Evolutionary conservation across 1,140 invertebrate genomes (phyloP).

Genomic region (Artemia franciscana): DNA sequence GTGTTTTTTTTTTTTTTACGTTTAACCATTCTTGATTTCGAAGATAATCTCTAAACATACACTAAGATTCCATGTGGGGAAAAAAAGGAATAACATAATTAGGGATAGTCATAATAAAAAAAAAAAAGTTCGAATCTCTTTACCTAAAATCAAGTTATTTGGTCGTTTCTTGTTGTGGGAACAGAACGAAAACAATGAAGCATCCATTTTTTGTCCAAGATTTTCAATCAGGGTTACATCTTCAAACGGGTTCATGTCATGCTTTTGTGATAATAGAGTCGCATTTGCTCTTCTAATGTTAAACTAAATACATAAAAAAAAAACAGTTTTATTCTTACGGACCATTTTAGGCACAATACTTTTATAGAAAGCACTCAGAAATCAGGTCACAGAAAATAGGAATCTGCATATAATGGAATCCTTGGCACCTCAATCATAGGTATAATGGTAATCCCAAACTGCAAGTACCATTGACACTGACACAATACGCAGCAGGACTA

Average conservation of each 20-base stretch:
- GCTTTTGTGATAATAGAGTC: conserved; percentile 47
- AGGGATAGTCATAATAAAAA: not conserved
- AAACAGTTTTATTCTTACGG: conserved; percentile 5
- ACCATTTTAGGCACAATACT: not conserved
- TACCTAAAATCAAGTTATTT: conserved; percentile 67
- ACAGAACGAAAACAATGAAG: conserved; percentile 66
- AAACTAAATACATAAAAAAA: conserved; percentile 29
- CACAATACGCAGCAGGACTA: not conserved
- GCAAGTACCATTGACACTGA: not conserved
- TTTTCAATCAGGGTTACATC: conserved; percentile 55
- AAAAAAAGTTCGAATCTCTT: no score
- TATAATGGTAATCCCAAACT: conserved; percentile 1
- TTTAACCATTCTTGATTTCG: no score
- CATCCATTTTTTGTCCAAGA: conserved; percentile 61
- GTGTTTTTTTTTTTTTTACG: no score
- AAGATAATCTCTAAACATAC: no score
- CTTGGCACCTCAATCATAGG: not conserved
- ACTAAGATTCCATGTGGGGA: no score
- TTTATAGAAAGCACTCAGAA: not conserved
- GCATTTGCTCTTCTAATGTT: conserved; percentile 63
- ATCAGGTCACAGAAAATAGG: not conserved
- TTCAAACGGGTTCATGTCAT: conserved; percentile 67
- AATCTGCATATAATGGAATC: conserved; percentile 1
- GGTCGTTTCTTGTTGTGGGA: conserved; percentile 86
- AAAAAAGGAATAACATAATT: no score